Percentiles rank a stretch among this genome's conserved stretches.
Evolutionary conservation across 2,797 vertebrate species (phyloP).

Genomic region (Anableps anableps): DNA sequence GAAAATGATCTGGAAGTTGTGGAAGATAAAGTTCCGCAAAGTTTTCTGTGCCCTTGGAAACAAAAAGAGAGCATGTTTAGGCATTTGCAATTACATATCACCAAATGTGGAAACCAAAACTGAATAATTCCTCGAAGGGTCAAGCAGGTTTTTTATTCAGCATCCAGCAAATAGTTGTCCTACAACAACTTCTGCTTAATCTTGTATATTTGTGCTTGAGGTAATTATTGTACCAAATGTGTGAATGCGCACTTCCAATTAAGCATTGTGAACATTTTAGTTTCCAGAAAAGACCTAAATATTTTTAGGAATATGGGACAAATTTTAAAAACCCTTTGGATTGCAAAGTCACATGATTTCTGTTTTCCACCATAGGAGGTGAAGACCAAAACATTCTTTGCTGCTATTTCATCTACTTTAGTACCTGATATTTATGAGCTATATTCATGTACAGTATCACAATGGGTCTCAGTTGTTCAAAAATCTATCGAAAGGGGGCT

Average conservation of each 20-base stretch:
- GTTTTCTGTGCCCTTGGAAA: not conserved
- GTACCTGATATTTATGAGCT: too few species aligned
- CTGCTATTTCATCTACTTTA: too few species aligned
- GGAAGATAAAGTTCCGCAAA: slow-evolving; percentile 29
- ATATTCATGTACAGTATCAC: too few species aligned
- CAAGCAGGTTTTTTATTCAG: not conserved
- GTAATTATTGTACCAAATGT: slow-evolving; percentile 13
- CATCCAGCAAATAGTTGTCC: slow-evolving; percentile 1
- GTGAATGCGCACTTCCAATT: slow-evolving; percentile 9
- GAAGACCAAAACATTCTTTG: too few species aligned
- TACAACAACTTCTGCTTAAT: slow-evolving; percentile 11
- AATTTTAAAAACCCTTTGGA: too few species aligned
- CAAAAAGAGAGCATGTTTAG: not conserved
- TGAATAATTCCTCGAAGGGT: not conserved
- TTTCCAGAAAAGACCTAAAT: slow-evolving; percentile 4
- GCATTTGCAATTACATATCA: not conserved
- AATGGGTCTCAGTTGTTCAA: too few species aligned
- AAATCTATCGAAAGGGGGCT: too few species aligned
- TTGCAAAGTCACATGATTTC: too few species aligned
- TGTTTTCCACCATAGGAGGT: too few species aligned
- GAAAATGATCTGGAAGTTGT: slow-evolving; percentile 30
- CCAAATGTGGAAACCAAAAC: not conserved
- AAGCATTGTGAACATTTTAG: slow-evolving; percentile 1
- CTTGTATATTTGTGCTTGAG: not conserved
- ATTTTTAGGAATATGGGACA: not conserved